Base-by-base conservation (phyloP, 2,797 vertebrate species). In the Erithacus rubecula region DNA sequence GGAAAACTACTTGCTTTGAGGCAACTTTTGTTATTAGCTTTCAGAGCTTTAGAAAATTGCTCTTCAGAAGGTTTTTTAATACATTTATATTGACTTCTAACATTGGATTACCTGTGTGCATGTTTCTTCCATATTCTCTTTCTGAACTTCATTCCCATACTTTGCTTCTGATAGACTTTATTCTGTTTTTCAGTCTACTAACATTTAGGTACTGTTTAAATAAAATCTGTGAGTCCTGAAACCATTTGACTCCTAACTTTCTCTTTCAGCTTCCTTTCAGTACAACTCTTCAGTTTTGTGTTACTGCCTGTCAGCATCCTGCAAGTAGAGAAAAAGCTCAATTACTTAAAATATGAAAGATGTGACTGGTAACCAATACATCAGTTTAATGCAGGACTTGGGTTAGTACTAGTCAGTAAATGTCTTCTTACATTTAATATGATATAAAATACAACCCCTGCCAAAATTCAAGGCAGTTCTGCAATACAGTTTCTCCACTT, bases 321-420 rank as follows among this genome's bases (percentile, higher is more conserved):
- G 62, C 29, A 86, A 68, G 22, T 5, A 84, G 77, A 95, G 58
- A 92, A 76, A 46, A 89, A 89, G 7, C 39, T 93, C 63, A 24
- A n/a, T 46, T 69, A 51, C 32, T 83, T 62, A 58, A 76, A 44
- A 17, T 69, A 20, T n/a, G 71, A 89, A 90, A 74, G 83, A 83
- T 56, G 69, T 71, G 79, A 32, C 36, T 75, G 44, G 56, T 83
- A 83, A 89, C 44, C 46, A 82, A 69, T 60, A 62, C 34, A 44
- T 69, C 71, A 74, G 34, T 93, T 91, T 87, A 83, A 52, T 74
- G 77, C 41, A 87, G 22, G 56, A 37, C 67, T 82, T 88, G 30
- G 55, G 65, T 88, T 59, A 59, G 30, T 76, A 29, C 36, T n/a
- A 69, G 83, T 76, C 64, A 86, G 67, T 92, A 94, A 94, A 95